Percentiles rank a stretch among this genome's conserved stretches.
Conservation (phyloP, 2,797 vertebrate species). For the Oryzias dopingdopingensis region DNA sequence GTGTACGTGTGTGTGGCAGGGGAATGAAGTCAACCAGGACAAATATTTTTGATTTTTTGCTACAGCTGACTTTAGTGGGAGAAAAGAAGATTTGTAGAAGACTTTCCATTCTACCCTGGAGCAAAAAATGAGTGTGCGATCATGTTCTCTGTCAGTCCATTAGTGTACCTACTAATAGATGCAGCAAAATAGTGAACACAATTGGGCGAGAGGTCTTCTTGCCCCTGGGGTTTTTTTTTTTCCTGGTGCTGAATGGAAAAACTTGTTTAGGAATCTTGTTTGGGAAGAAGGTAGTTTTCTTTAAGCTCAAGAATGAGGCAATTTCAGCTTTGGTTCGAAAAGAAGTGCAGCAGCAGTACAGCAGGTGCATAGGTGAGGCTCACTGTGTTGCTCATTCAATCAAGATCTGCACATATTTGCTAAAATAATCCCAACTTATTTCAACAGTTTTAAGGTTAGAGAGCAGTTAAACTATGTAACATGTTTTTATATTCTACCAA, state of each 20-base stretch:
- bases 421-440: background rate
- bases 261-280: background rate
- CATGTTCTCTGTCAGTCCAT: conserved; percentile 49
- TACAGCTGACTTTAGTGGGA: conserved; percentile 3
- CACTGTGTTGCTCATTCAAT: background rate
- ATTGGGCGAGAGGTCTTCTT: conserved; percentile 48
- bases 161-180: conserved; percentile 56
- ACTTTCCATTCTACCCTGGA: conserved; percentile 57
- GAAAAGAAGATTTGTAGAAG: conserved; percentile 44
- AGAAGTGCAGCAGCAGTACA: background rate
- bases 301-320: background rate
- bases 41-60: background rate
- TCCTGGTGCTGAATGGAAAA: conserved; percentile 17
- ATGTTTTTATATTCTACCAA: background rate
- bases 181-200: conserved; percentile 50
- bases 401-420: background rate
- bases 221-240: conserved; percentile 45
- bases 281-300: background rate
- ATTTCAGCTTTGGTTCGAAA: background rate
- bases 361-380: background rate
- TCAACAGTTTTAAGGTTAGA: background rate
- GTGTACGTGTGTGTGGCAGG: conserved; percentile 14
- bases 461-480: background rate
- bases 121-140: conserved; percentile 49
- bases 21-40: conserved; percentile 22